phyloP scores from a whole-genome alignment of 35 echinoderm and acorn worm species.

The Apostichopus japonicus region DNA sequence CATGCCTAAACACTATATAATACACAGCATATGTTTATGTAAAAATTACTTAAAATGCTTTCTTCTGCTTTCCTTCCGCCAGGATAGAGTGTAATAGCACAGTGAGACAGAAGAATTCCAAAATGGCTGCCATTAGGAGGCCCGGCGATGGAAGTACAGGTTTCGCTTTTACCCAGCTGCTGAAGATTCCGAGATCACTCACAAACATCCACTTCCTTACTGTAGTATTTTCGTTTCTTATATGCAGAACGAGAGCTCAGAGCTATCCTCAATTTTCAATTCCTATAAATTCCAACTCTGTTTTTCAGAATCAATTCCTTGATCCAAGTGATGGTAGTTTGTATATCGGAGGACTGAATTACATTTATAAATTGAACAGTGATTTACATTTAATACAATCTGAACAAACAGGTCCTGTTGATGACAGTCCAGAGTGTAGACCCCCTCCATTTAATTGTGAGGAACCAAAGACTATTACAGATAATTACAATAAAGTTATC shows the following conservation, averaged over 20 bases:
- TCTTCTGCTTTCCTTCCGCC: not conserved
- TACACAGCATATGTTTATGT: no score
- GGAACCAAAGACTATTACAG: not conserved
- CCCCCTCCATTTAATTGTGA: not conserved
- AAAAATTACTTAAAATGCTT: not conserved
- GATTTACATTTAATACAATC: not conserved
- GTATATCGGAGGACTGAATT: constrained; percentile 45
- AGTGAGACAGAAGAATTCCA: not conserved
- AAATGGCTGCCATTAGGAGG: not conserved
- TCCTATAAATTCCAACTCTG: constrained; percentile 14
- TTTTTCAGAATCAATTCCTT: constrained; percentile 31
- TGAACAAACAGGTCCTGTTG: constrained; percentile 12
- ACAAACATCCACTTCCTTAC: not conserved
- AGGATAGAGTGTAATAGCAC: not conserved
- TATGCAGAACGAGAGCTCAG: not conserved
- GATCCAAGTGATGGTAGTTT: not conserved
- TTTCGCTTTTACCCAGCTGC: not conserved
- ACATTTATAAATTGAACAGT: constrained; percentile 30
- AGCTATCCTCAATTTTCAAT: not conserved
- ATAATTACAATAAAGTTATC: not conserved
- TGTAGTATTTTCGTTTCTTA: not conserved
- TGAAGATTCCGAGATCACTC: not conserved
- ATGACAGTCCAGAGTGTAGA: constrained; percentile 30
- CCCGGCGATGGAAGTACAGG: not conserved
- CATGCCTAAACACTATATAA: no score